Percentiles rank a stretch among this genome's conserved stretches.
These are phyloP conservation scores for Chlorospingus semifuscus DNA, from an alignment of 2,797 vertebrate species.

Conservation along the genomic window DNA sequence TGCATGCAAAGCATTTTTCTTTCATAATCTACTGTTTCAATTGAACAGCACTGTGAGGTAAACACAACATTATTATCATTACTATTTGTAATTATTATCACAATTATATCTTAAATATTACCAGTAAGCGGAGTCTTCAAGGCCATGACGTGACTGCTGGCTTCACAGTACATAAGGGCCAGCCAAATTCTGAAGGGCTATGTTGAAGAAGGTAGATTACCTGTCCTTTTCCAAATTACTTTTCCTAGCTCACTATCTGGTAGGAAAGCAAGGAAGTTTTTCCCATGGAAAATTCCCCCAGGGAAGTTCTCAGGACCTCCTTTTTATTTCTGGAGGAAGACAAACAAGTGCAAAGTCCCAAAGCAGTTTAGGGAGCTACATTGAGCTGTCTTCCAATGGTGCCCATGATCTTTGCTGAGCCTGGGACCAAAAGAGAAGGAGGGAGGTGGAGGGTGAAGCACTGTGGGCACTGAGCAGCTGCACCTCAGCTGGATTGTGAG, in stretches of 20 bases:
- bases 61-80: background rate
- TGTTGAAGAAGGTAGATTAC: background rate
- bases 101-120: background rate
- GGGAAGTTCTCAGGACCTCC: background rate
- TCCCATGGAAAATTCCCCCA: background rate
- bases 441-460: fast-evolving
- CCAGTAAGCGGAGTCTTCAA: background rate
- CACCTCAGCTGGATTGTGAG: background rate
- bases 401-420: background rate
- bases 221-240: background rate
- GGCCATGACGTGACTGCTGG: background rate
- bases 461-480: no score
- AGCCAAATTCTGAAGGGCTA: background rate
- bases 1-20: background rate
- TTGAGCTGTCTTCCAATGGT: background rate
- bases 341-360: background rate
- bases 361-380: background rate
- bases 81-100: background rate
- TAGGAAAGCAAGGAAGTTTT: background rate
- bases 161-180: background rate
- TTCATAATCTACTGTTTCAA: background rate
- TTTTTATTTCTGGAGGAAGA: background rate
- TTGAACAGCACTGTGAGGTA: background rate
- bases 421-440: background rate
- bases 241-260: background rate